Percentiles rank a stretch among this genome's conserved stretches.
Conservation (phyloP, 2,888 invertebrate species). For the Sceliomorpha sp. region DNA sequence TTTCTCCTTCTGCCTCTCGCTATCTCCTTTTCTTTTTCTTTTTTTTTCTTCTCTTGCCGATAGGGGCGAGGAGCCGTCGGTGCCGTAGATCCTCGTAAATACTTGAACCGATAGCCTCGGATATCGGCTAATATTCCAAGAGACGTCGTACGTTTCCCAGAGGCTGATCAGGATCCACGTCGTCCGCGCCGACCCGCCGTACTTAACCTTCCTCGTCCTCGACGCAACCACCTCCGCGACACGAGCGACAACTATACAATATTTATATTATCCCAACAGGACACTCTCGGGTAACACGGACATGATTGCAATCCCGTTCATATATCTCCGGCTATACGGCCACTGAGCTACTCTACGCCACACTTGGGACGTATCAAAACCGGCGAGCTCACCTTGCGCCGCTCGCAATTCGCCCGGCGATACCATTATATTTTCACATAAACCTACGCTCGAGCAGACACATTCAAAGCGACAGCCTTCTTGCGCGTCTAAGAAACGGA, state of each 20-base stretch:
- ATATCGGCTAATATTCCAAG: constrained; percentile 70
- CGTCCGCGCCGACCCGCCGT: constrained; percentile 23
- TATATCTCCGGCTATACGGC: constrained; percentile 75
- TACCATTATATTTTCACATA: constrained; percentile 75
- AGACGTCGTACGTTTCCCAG: constrained; percentile 50
- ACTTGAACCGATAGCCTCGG: constrained; percentile 65
- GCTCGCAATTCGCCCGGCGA: constrained; percentile 61
- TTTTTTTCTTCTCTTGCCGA: constrained; percentile 34
- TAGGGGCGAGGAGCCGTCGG: constrained; percentile 45
- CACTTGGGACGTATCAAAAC: constrained; percentile 78
- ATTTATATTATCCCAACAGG: constrained; percentile 79
- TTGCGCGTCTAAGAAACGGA: constrained; percentile 3
- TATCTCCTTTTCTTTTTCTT: constrained; percentile 14
- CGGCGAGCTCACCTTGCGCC: constrained; percentile 61
- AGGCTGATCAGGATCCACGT: constrained; percentile 26
- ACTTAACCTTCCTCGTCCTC: constrained; percentile 31
- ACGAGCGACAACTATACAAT: constrained; percentile 69
- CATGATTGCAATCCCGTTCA: constrained; percentile 79
- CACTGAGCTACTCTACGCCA: constrained; percentile 68
- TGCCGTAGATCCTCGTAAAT: constrained; percentile 64
- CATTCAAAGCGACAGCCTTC: constrained; percentile 18
- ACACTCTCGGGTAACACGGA: constrained; percentile 74
- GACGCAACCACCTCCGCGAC: constrained; percentile 37
- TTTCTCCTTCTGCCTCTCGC: constrained; percentile 14
- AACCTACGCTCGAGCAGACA: constrained; percentile 63